Conservation (phyloP, 2,888 invertebrate genomes). For the Idaea biselata region DNA sequence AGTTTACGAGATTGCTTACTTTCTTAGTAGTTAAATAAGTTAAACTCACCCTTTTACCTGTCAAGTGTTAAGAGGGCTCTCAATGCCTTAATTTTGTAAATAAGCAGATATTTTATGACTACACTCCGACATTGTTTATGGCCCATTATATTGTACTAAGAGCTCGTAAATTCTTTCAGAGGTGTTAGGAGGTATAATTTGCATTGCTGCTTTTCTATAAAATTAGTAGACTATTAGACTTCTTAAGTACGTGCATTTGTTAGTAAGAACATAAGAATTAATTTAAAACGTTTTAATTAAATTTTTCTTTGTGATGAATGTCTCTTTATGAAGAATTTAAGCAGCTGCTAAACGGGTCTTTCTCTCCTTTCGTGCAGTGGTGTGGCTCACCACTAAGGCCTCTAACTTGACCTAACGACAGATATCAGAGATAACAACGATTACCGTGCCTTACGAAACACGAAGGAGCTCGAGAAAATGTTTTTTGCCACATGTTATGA, state of each 20-base stretch:
- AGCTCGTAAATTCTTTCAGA: constrained; percentile 45
- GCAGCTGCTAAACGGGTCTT: no score
- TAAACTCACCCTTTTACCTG: constrained; percentile 15
- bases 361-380: no score
- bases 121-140: constrained; percentile 40
- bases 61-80: constrained; percentile 22
- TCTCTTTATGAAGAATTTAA: no score
- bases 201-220: constrained; percentile 38
- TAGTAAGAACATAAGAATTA: no score
- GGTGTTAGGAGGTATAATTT: constrained; percentile 45
- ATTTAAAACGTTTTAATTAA: not conserved
- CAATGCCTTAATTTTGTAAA: constrained; percentile 30
- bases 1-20: not conserved
- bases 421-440: no score
- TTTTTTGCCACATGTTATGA: no score
- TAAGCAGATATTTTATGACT: constrained; percentile 33
- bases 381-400: no score
- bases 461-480: no score
- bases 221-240: constrained; percentile 18
- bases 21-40: constrained; percentile 13
- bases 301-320: not conserved
- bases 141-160: constrained; percentile 43
- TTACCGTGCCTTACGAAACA: no score
- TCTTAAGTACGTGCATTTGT: not conserved
- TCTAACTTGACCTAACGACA: no score